A percentile compares a stretch with the other conserved stretches of the same genome.
Evolutionary conservation across 2,113 vertebrate species (phyloP).

Genomic region (Phyllopteryx taeniolatus): DNA sequence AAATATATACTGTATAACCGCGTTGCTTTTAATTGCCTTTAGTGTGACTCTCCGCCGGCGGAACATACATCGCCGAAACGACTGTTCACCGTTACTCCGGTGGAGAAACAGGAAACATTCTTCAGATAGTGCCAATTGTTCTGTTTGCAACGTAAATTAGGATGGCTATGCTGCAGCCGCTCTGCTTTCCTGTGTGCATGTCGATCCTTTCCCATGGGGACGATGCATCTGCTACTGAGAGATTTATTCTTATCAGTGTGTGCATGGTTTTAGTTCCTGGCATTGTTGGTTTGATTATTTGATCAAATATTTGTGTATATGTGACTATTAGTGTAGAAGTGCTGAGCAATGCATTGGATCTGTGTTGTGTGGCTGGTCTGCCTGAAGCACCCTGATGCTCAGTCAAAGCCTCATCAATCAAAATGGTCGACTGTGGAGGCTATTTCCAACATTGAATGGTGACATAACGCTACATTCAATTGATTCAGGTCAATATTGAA

Average conservation of each 20-base stretch:
- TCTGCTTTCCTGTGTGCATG: constrained; percentile 35
- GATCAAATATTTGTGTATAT: not conserved
- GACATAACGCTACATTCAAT: constrained; percentile 40
- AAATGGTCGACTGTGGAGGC: constrained; percentile 59
- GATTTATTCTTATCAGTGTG: not conserved
- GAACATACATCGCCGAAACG: constrained; percentile 6
- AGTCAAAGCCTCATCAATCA: constrained; percentile 56
- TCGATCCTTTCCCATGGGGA: constrained; percentile 2
- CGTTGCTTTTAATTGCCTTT: not conserved
- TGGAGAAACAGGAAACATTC: constrained; percentile 45
- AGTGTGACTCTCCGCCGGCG: not conserved
- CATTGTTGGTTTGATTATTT: not conserved
- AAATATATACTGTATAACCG: not conserved
- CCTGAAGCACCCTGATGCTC: not conserved
- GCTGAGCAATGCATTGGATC: constrained; percentile 13
- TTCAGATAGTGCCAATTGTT: constrained; percentile 48
- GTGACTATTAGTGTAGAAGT: not conserved
- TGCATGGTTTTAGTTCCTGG: not conserved
- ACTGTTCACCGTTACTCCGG: not conserved
- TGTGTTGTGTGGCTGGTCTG: not conserved
- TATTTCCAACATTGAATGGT: constrained; percentile 32
- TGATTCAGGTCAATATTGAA: constrained; percentile 2
- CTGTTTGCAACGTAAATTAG: constrained; percentile 22
- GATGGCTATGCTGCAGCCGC: constrained; percentile 31
- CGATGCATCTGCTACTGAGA: constrained; percentile 1